Percentiles rank a stretch among this genome's conserved stretches.
These are phyloP conservation scores for Sebastes matsubarae DNA, from an alignment of 2,797 vertebrate genomes.

Conservation along the genomic window DNA sequence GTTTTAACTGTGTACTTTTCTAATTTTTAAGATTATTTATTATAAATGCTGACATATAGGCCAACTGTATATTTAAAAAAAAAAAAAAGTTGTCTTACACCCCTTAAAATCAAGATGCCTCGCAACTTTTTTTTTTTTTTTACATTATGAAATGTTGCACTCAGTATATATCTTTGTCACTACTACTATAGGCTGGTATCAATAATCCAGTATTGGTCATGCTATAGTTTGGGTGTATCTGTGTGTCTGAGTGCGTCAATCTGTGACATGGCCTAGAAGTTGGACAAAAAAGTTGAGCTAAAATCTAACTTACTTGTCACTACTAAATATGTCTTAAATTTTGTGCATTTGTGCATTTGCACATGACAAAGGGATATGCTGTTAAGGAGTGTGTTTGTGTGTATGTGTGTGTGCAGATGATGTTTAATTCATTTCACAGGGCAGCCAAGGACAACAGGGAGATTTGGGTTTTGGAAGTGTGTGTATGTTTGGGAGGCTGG, in stretches of 20 bases:
- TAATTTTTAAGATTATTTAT: too few relatives aligned
- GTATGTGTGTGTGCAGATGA: neutral
- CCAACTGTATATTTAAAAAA: too few relatives aligned
- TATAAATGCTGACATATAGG: too few relatives aligned
- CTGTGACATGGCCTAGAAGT: too few relatives aligned
- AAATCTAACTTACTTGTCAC: neutral
- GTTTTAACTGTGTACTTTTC: too few relatives aligned
- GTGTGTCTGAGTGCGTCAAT: too few relatives aligned
- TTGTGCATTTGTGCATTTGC: neutral
- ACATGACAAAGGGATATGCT: neutral
- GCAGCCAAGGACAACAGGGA: slow-evolving; percentile 40
- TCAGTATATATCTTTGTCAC: neutral
- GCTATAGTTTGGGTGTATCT: neutral
- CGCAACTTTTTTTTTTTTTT: too few relatives aligned
- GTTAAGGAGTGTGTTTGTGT: neutral
- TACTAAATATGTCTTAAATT: neutral
- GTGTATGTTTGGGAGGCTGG: slow-evolving; percentile 16
- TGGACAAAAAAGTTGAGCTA: too few relatives aligned
- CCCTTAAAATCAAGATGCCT: too few relatives aligned
- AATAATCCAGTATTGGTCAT: neutral
- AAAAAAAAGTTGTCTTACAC: too few relatives aligned
- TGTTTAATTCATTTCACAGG: slow-evolving; percentile 48
- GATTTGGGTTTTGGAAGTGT: slow-evolving; percentile 20
- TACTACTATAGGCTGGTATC: neutral
- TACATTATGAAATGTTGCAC: neutral